These are phyloP conservation scores for Lota lota DNA, from an alignment of 2,113 vertebrate species.

Conservation along the genomic window DNA sequence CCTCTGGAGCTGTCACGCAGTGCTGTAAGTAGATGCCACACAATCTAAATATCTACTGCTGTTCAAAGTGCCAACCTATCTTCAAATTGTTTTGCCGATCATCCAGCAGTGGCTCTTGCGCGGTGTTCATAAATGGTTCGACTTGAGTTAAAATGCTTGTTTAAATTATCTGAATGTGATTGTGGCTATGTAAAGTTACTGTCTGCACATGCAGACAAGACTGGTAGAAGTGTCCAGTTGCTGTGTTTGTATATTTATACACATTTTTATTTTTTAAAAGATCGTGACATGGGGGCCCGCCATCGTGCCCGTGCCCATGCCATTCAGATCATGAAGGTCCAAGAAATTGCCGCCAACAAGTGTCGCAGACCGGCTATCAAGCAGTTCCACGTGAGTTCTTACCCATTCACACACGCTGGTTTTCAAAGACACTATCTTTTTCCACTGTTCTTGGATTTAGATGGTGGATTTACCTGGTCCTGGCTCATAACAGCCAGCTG, in stretches of 20 bases:
- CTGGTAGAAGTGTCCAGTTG: constrained; percentile 16
- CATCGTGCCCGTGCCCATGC: constrained; percentile 92
- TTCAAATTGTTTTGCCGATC: too few relatives aligned
- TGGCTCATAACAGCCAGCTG: too few relatives aligned
- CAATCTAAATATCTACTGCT: too few relatives aligned
- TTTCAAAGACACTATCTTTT: not conserved
- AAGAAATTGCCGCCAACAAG: constrained; percentile 92
- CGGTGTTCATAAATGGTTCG: too few relatives aligned
- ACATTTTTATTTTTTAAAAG: constrained; percentile 51
- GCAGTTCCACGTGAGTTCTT: constrained; percentile 92
- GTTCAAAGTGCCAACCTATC: too few relatives aligned
- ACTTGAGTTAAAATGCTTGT: not conserved
- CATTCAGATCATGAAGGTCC: constrained; percentile 98
- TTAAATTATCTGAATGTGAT: not conserved
- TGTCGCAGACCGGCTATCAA: constrained; percentile 95
- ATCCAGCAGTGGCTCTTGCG: too few relatives aligned
- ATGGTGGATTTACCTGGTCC: not conserved
- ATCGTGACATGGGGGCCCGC: constrained; percentile 95
- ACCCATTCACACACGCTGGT: not conserved
- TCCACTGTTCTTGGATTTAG: not conserved
- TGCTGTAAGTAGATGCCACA: constrained; percentile 83
- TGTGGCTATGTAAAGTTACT: not conserved
- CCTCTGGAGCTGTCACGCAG: constrained; percentile 93
- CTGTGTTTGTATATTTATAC: not conserved
- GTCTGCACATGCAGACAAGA: not conserved